Conservation (phyloP, 2,113 vertebrate species). For the Solea solea region DNA sequence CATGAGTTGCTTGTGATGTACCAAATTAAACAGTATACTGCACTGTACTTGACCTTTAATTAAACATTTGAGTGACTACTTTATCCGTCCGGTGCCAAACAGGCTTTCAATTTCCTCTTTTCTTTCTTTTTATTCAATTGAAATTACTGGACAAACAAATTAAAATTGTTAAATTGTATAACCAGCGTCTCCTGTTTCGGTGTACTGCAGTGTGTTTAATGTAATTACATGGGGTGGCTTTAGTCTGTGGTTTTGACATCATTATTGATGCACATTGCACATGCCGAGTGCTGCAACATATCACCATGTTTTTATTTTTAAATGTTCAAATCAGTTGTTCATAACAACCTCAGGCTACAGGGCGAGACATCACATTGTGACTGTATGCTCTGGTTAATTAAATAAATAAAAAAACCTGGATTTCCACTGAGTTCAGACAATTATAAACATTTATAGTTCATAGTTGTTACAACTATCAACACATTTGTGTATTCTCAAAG, state of each 20-base stretch:
- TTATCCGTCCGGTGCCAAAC: background rate
- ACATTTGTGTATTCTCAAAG: constrained; percentile 17
- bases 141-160: background rate
- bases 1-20: background rate
- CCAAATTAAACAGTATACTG: background rate
- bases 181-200: background rate
- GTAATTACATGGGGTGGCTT: background rate
- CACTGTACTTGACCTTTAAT: constrained; percentile 18
- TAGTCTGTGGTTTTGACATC: background rate
- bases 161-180: background rate
- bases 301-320: background rate
- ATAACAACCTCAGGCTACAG: background rate
- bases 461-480: background rate
- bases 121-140: background rate
- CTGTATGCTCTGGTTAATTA: background rate
- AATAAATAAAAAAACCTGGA: constrained; percentile 1
- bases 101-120: background rate
- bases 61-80: background rate
- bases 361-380: background rate
- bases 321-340: background rate
- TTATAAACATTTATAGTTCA: background rate
- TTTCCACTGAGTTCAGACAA: background rate
- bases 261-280: too few relatives aligned
- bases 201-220: background rate
- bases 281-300: too few relatives aligned